A percentile compares a stretch with the other conserved stretches of the same genome.
Conservation (phyloP, 2,797 vertebrate species). For the Cuculus canorus region DNA sequence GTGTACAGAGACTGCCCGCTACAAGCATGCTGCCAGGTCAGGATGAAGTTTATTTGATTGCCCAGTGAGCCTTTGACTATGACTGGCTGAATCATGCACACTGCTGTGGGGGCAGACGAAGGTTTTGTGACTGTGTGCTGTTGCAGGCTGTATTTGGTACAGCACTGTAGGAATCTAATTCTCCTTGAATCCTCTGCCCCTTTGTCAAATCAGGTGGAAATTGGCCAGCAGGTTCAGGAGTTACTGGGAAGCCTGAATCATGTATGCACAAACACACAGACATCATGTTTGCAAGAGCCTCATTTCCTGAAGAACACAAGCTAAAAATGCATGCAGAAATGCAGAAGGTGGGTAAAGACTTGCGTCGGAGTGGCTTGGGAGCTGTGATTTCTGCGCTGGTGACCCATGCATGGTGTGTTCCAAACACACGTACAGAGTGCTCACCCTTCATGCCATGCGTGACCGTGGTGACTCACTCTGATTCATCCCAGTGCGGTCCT, state of each 20-base stretch:
- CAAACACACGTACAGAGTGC: accelerated
- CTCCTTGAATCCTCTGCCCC: background rate
- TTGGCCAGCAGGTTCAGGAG: background rate
- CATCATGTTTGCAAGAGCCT: background rate
- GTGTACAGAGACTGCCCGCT: background rate
- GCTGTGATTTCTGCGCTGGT: background rate
- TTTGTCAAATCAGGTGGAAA: slow-evolving; percentile 28
- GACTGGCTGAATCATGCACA: background rate
- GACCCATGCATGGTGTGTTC: background rate
- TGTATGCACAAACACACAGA: accelerated
- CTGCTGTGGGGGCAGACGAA: slow-evolving; percentile 18
- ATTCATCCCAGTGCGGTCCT: accelerated
- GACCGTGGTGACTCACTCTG: accelerated
- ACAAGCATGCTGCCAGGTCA: background rate
- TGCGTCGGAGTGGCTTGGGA: accelerated
- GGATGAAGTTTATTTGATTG: slow-evolving; percentile 5
- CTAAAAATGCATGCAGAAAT: background rate
- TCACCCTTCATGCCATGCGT: accelerated
- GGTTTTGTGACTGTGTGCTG: background rate
- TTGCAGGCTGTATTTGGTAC: background rate
- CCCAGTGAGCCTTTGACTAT: background rate
- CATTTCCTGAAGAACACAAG: background rate
- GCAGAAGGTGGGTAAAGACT: background rate
- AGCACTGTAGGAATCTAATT: background rate
- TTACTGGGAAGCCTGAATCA: background rate